Base-by-base conservation (phyloP, 2,888 invertebrate species). In the Apamea anceps region DNA sequence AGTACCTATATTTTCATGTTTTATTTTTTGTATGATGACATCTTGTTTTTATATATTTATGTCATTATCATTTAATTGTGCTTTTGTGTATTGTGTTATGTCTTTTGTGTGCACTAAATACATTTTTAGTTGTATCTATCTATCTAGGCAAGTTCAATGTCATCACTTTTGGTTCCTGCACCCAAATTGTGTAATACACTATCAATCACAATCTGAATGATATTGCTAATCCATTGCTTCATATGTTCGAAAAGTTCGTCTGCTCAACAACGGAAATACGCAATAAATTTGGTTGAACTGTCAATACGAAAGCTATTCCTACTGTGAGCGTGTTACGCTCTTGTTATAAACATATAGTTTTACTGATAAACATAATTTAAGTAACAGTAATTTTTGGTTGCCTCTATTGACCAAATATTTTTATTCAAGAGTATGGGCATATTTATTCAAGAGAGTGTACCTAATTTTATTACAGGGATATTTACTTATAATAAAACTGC, bases 381-480 rank as follows among this genome's bases (percentile, higher is more conserved):
- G 60, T 66, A 74, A 62, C 80, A 48, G 21, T 57, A 71, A 66
- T 65, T 71, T 8, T 62, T 68, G 42, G 62, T 67, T 80, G 54
- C n/a, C 25, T 73, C 45, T 37, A 66, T 77, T 51, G 54, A 67
- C 28, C 32, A 79, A 70, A 79, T 85, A 65, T 65, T 79, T 45
- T 57, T 54, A 81, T 84, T 66, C n/a, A 42, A 57, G 32, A 57
- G 28, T 63, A 63, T 63, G 37, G 57, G 32, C 4, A 60, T 76
- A 32, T 86, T 82, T 84, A 73, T 77, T 77, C 37, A 81, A 63
- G 57, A 72, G 28, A 63, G 32, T 48, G 42, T 63, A 80, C 74
- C 75, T 63, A 73, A 63, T 71, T 81, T 63, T 67, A 81, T 65
- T 37, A 72, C 51, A 65, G 32, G 68, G 15, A 65, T 66, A 81